Conservation (phyloP, 2,888 invertebrate species). For the Hirtodrosophila histrioides region DNA sequence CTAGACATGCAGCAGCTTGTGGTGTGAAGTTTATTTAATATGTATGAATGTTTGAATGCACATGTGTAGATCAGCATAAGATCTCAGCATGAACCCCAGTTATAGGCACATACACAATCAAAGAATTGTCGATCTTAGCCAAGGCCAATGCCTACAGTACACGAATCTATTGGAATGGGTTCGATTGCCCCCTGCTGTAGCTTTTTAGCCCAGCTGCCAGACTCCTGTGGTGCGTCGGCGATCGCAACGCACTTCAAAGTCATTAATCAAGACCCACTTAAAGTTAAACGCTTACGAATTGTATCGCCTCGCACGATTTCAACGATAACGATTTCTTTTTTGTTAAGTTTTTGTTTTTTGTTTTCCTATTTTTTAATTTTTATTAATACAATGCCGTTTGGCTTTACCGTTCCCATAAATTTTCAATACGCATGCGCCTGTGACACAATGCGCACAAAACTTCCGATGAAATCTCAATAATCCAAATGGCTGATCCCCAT, state of each 20-base stretch:
- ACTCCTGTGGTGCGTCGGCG: slow-evolving; percentile 67
- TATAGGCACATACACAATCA: slow-evolving; percentile 4
- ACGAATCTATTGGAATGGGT: slow-evolving; percentile 19
- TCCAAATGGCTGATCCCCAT: slow-evolving; percentile 56
- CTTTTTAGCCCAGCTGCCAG: slow-evolving; percentile 45
- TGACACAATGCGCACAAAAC: slow-evolving; percentile 72
- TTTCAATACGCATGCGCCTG: slow-evolving; percentile 69
- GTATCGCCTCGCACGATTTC: slow-evolving; percentile 71
- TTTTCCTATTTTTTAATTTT: slow-evolving; percentile 27
- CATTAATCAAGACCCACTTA: slow-evolving; percentile 76
- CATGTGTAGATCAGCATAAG: slow-evolving; percentile 22
- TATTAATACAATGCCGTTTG: slow-evolving; percentile 76
- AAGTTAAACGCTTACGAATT: slow-evolving; percentile 79
- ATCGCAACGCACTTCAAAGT: slow-evolving; percentile 62
- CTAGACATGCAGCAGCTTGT: background rate
- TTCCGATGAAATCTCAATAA: slow-evolving; percentile 78
- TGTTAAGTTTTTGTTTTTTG: slow-evolving; percentile 19
- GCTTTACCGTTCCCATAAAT: slow-evolving; percentile 77
- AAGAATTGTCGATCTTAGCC: slow-evolving; percentile 17
- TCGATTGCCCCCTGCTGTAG: slow-evolving; percentile 41
- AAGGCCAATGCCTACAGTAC: slow-evolving; percentile 30
- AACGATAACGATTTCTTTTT: slow-evolving; percentile 69
- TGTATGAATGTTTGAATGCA: slow-evolving; percentile 1
- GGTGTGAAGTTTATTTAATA: background rate
- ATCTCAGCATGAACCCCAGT: slow-evolving; percentile 22